Base-by-base conservation (phyloP, 2,888 invertebrate species). In the Synanthedon formicaeformis region DNA sequence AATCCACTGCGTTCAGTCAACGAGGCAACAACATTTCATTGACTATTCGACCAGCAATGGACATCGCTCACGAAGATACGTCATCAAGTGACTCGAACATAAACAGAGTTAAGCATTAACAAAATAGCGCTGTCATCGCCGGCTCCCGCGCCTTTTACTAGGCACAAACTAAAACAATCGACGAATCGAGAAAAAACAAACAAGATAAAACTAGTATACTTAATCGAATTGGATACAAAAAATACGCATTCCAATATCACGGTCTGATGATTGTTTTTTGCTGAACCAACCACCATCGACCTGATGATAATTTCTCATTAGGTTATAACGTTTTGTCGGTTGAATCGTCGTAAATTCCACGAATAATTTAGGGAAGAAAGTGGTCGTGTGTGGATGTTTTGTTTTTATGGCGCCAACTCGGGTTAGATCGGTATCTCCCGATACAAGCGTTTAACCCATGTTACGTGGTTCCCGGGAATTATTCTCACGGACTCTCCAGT, bases 271-370 rank as follows among this genome's bases (percentile, higher is more conserved):
- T 74, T 66, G 69, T 80, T 85, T 85, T 85, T 84, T 83, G 81
- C 81, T 67, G 64, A 67, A 61, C 6, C 67, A 71, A 75, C 76
- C 72, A 75, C 71, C 72, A 5, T 23, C 4, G 65, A 55, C 66
- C 74, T 81, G 81, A 85, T 86, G 84, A 84, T 87, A 85, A 86
- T 86, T 87, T 85, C 86, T 86, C 85, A 87, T 87, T 86, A 85
- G 82, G 79, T 81, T 84, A 83, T 83, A 84, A 80, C 81, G 81
- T 84, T 85, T 81, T 81, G 82, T 84, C 75, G 75, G 80, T 77
- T 66, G 82, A 78, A 81, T 76, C 81, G 74, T 83, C 82, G 81
- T 86, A 83, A 86, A 86, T 86, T 85, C 85, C 75, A 77, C 80
- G 83, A 85, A 86, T 87, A 82, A 84, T 86, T 86, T 86, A 74